These are phyloP conservation scores for Oscheius sp. DNA, from an alignment of 2,888 invertebrate species.

Conservation along the genomic window DNA sequence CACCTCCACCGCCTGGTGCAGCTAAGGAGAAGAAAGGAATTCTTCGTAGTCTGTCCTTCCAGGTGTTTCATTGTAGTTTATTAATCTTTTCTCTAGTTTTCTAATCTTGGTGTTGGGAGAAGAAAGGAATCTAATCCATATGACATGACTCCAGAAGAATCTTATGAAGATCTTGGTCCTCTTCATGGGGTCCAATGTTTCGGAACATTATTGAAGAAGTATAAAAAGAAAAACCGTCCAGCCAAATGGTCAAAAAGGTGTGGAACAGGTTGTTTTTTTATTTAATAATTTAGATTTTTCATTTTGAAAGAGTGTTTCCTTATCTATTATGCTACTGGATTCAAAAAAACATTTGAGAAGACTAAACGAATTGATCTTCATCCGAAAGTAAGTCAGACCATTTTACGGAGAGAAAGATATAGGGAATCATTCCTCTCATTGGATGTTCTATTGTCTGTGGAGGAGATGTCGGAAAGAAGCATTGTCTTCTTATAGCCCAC, in stretches of 20 bases:
- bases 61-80: conserved; percentile 36
- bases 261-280: neutral
- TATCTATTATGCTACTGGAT: conserved; percentile 71
- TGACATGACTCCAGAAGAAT: conserved; percentile 51
- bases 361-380: conserved; percentile 58
- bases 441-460: conserved; percentile 64
- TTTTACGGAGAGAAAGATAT: conserved; percentile 1
- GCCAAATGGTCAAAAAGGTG: conserved; percentile 60
- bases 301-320: conserved; percentile 73
- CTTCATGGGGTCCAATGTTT: conserved; percentile 59
- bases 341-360: conserved; percentile 56
- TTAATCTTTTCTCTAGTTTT: conserved; percentile 38
- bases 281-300: conserved; percentile 71
- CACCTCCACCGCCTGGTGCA: conserved; percentile 37
- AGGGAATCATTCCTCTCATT: conserved; percentile 63
- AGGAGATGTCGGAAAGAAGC: conserved; percentile 59
- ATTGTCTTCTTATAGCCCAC: conserved; percentile 63
- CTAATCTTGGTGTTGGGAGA: conserved; percentile 39
- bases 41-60: conserved; percentile 57
- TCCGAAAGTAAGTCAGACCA: conserved; percentile 45
- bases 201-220: conserved; percentile 59
- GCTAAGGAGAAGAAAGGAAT: conserved; percentile 59
- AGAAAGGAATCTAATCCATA: conserved; percentile 46
- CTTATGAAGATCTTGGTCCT: conserved; percentile 53
- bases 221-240: conserved; percentile 59